Conservation (phyloP, 2,797 vertebrate species). For the Artibeus jamaicensis region DNA sequence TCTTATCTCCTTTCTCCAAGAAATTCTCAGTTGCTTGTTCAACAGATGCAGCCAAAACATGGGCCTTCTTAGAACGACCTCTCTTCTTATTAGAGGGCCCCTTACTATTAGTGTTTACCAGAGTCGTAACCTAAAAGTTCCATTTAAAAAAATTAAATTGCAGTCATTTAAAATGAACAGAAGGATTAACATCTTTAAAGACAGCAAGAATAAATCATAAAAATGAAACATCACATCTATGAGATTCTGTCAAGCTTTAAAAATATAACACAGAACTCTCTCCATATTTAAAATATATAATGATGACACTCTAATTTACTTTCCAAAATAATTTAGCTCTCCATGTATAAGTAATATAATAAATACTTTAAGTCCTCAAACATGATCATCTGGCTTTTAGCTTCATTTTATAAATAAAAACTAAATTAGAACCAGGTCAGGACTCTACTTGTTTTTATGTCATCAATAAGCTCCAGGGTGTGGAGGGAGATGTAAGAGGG, state of each 20-base stretch:
- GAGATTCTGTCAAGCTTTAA: constrained; percentile 14
- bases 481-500: neutral
- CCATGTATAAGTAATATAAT: neutral
- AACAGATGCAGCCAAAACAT: constrained; percentile 97
- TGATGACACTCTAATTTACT: neutral
- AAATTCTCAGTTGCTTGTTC: constrained; percentile 98
- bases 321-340: constrained; percentile 52
- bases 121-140: constrained; percentile 92
- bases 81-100: constrained; percentile 99
- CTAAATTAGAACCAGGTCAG: neutral
- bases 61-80: constrained; percentile 98
- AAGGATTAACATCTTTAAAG: constrained; percentile 42
- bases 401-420: constrained; percentile 42
- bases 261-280: constrained; percentile 28
- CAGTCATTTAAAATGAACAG: constrained; percentile 43
- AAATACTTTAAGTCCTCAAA: constrained; percentile 51
- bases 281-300: constrained; percentile 15
- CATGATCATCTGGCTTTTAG: neutral
- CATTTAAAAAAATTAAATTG: neutral
- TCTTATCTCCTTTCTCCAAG: constrained; percentile 98
- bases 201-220: neutral
- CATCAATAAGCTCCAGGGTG: neutral
- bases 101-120: constrained; percentile 98
- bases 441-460: neutral
- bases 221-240: neutral